These are phyloP conservation scores for Nyctereutes procyonoides DNA, from an alignment of 2,113 vertebrate species.

Conservation along the genomic window DNA sequence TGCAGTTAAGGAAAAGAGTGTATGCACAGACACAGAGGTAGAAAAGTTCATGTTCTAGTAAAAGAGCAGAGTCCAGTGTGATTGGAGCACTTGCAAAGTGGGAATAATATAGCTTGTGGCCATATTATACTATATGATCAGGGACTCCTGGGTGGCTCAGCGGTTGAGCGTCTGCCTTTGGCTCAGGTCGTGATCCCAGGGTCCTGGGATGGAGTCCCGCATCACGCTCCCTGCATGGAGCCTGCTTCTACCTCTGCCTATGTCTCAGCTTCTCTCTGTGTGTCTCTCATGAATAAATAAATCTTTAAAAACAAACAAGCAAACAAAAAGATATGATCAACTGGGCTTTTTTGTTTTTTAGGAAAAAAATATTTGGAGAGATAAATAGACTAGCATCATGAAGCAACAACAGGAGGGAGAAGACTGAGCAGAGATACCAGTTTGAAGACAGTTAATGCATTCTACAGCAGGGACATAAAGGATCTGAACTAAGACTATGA, in stretches of 20 bases:
- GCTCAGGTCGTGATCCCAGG: too few species aligned
- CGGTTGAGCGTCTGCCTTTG: too few species aligned
- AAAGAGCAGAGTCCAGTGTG: background rate
- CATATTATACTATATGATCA: background rate
- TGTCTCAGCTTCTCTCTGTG: too few species aligned
- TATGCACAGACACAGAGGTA: accelerated
- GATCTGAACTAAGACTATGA: background rate
- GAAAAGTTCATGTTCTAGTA: background rate
- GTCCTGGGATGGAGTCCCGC: too few species aligned
- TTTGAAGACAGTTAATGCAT: background rate
- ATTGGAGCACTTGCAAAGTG: background rate
- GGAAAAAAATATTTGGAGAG: background rate
- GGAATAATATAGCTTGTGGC: background rate
- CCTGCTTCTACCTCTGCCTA: too few species aligned
- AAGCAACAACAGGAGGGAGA: background rate
- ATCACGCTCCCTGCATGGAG: too few species aligned
- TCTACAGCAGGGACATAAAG: background rate
- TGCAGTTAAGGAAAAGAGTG: background rate
- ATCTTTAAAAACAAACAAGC: too few species aligned
- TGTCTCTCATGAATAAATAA: too few species aligned
- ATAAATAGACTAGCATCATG: background rate
- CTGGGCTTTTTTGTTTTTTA: background rate
- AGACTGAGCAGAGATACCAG: background rate
- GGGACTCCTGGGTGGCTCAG: too few species aligned
- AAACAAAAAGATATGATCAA: background rate